These are phyloP conservation scores for Flexamia atlantica DNA, from an alignment of 2,888 invertebrate species.

Conservation along the genomic window DNA sequence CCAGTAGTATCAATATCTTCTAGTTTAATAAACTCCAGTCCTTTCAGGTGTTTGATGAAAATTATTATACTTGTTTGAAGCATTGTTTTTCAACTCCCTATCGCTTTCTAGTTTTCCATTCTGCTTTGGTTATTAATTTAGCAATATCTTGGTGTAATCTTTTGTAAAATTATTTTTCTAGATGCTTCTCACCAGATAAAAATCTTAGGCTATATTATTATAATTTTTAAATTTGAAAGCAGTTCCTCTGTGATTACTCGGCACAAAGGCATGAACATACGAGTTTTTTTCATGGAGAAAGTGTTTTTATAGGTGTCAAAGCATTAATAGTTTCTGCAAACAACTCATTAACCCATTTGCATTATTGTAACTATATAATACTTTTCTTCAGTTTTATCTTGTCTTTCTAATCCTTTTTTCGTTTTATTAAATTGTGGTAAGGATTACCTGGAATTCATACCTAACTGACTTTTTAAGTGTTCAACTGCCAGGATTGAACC, in stretches of 20 bases:
- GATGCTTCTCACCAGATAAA: neutral
- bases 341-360: neutral
- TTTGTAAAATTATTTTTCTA: neutral
- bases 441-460: too few species aligned
- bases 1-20: conserved; percentile 2
- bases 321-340: neutral
- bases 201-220: neutral
- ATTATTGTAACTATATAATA: too few species aligned
- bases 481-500: too few species aligned
- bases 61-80: neutral
- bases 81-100: neutral
- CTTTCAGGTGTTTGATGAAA: neutral
- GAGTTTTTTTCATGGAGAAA: neutral
- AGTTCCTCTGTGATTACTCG: neutral
- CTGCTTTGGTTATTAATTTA: neutral
- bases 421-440: too few species aligned
- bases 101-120: neutral
- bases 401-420: too few species aligned
- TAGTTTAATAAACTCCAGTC: neutral
- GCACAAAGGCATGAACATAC: neutral
- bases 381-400: too few species aligned
- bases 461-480: too few species aligned
- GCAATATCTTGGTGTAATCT: neutral
- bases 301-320: neutral
- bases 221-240: neutral